Evolutionary conservation across 2,888 invertebrate species (phyloP).

Genomic region (Melitaea athalia): DNA sequence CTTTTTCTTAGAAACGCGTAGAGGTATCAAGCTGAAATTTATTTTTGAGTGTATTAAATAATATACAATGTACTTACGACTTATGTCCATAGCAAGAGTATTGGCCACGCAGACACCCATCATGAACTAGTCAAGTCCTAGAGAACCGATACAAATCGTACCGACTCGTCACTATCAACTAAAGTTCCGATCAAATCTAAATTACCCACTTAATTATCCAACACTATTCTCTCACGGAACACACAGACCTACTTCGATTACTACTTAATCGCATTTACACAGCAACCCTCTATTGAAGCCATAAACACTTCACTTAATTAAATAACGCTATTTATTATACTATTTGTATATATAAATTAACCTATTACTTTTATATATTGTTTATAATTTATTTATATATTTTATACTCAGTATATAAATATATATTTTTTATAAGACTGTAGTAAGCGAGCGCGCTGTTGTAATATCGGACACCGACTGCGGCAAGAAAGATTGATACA

Average conservation of each 20-base stretch:
- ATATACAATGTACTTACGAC: conserved; percentile 62
- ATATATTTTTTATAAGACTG: conserved; percentile 12
- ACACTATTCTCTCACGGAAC: conserved; percentile 30
- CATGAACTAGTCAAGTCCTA: conserved; percentile 31
- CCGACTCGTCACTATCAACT: conserved; percentile 16
- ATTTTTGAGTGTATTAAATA: neutral
- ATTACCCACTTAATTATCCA: conserved; percentile 14
- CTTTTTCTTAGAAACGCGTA: too few species aligned
- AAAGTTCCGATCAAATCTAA: conserved; percentile 11
- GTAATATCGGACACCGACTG: conserved; percentile 55
- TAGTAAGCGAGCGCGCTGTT: conserved; percentile 53
- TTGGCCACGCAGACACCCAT: conserved; percentile 73
- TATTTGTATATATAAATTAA: conserved; percentile 13
- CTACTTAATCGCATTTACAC: conserved; percentile 31
- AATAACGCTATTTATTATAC: conserved; percentile 45
- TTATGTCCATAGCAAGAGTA: conserved; percentile 74
- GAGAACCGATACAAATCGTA: conserved; percentile 8
- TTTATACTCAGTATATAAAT: too few species aligned
- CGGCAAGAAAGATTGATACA: conserved; percentile 58
- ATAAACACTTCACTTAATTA: conserved; percentile 54
- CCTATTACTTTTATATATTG: conserved; percentile 11
- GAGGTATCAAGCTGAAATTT: too few species aligned
- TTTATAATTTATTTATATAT: neutral
- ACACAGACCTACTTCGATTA: conserved; percentile 11
- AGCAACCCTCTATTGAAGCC: conserved; percentile 52